Percentiles rank a stretch among this genome's conserved stretches.
phyloP scores from a whole-genome alignment of 2,113 vertebrate genomes.

The pig (Sus scrofa) region T2T-Sscrofa CM000812.6:284931001-284931500 shows the following conservation, averaged over 20 bases:
- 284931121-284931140: background rate
- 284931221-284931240: background rate
- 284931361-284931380: background rate
- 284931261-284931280: background rate
- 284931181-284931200: fast-evolving
- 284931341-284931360: background rate
- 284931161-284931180: background rate
- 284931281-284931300: fast-evolving
- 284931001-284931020: too few species aligned
- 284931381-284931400: background rate
- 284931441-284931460: background rate
- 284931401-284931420: background rate
- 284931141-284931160: background rate
- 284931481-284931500: background rate
- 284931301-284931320: background rate
- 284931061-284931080: background rate
- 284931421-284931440: too few species aligned
- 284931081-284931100: fast-evolving
- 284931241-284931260: background rate
- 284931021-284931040: background rate
- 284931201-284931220: background rate
- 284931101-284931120: background rate
- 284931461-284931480: background rate
- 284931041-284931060: background rate
- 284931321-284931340: background rate